phyloP scores from a whole-genome alignment of 2,888 invertebrate genomes.

The Synergus itoensis region DNA sequence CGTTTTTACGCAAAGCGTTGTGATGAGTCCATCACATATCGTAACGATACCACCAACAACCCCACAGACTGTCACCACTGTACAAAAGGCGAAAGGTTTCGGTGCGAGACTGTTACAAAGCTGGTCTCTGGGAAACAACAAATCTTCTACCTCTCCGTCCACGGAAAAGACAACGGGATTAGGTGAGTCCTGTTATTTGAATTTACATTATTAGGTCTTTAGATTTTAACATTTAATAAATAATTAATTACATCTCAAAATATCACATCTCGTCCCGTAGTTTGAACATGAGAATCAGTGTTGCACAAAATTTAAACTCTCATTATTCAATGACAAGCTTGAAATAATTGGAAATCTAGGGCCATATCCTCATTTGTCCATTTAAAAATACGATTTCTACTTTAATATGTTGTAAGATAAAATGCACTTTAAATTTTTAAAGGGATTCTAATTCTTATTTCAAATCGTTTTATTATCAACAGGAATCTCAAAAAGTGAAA shows the following conservation, averaged over 20 bases:
- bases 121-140: conserved; percentile 65
- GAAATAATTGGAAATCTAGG: too few relatives aligned
- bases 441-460: background rate
- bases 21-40: conserved; percentile 60
- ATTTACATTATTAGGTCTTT: background rate
- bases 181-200: conserved; percentile 2
- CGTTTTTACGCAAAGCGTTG: conserved; percentile 26
- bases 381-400: too few relatives aligned
- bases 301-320: too few relatives aligned
- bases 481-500: conserved; percentile 51
- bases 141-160: background rate
- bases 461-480: background rate
- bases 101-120: conserved; percentile 80
- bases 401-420: too few relatives aligned
- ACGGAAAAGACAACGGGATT: conserved; percentile 15
- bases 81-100: conserved; percentile 78
- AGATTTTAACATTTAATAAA: background rate
- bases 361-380: too few relatives aligned
- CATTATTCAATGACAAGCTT: too few relatives aligned
- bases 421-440: background rate
- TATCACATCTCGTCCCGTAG: too few relatives aligned
- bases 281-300: too few relatives aligned
- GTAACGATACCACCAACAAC: conserved; percentile 46
- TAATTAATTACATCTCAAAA: too few relatives aligned
- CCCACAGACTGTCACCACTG: conserved; percentile 63